phyloP scores from a whole-genome alignment of 2,888 invertebrate genomes.

The Eucera pruinosa region DNA sequence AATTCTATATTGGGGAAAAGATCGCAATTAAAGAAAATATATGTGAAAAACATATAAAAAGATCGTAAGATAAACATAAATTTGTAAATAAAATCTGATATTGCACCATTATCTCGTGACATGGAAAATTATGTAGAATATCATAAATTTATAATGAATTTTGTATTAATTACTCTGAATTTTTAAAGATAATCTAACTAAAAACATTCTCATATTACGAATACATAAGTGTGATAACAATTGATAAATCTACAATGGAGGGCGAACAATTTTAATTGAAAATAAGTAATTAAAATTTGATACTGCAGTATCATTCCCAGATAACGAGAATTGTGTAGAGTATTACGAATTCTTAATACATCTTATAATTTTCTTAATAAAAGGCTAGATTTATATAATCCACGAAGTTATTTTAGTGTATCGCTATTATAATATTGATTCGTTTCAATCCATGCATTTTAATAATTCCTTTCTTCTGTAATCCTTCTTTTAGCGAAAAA shows the following conservation, averaged over 20 bases:
- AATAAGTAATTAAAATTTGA: neutral
- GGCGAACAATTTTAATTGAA: neutral
- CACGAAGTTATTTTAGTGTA: neutral
- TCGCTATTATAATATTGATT: too few relatives aligned
- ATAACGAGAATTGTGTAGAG: neutral
- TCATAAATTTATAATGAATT: neutral
- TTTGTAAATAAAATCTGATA: too few relatives aligned
- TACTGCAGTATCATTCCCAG: neutral
- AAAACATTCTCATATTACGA: neutral
- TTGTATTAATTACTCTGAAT: neutral
- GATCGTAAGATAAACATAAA: too few relatives aligned
- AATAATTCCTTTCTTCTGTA: too few relatives aligned
- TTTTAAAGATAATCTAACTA: neutral
- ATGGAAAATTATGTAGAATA: neutral
- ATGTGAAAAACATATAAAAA: too few relatives aligned
- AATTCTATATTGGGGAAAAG: too few relatives aligned
- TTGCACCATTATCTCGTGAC: too few relatives aligned
- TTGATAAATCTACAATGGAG: neutral
- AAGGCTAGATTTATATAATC: neutral
- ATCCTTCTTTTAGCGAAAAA: neutral
- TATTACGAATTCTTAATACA: neutral
- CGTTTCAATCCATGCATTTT: neutral
- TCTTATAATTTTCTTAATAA: neutral
- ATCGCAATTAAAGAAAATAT: too few relatives aligned
- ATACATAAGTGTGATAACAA: neutral